phyloP scores from a whole-genome alignment of 2,797 vertebrate species.

The Eospalax fontanierii region DNA sequence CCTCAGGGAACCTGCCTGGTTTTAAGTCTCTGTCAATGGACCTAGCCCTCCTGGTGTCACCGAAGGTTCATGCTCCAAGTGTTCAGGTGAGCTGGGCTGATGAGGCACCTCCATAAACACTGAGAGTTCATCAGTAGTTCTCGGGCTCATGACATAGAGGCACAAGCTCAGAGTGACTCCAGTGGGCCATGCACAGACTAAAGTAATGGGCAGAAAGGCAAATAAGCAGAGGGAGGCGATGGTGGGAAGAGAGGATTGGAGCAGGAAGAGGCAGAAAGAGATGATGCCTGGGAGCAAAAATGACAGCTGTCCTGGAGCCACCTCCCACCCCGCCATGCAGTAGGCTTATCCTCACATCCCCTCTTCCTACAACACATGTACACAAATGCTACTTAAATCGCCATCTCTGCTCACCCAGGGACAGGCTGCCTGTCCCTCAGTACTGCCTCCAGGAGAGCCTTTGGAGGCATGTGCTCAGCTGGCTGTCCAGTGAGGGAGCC shows the following conservation, averaged over 20 bases:
- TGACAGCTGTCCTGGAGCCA: not conserved
- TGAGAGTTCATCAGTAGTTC: not conserved
- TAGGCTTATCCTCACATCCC: not conserved
- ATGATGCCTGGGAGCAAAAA: not conserved
- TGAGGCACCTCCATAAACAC: not conserved
- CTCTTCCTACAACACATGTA: not conserved
- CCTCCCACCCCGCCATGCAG: no score
- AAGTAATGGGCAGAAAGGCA: not conserved
- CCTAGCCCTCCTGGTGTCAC: not conserved
- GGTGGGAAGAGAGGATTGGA: not conserved
- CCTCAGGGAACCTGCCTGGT: not conserved
- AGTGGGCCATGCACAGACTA: not conserved
- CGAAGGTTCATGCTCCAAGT: not conserved
- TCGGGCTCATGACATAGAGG: not conserved
- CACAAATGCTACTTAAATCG: not conserved
- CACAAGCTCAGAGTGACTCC: not conserved
- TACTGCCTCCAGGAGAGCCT: not conserved
- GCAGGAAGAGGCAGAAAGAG: not conserved
- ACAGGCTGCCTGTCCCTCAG: not conserved
- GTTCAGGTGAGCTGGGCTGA: not conserved
- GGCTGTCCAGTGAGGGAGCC: not conserved
- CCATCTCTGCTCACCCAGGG: slow-evolving; percentile 5
- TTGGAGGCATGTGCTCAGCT: not conserved
- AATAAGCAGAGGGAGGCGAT: not conserved
- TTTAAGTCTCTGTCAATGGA: not conserved